Evolutionary conservation across 2,113 vertebrate genomes (phyloP), one percentile per base, ranked within the genome.

Genomic region (Desmodus rotundus): DNA sequence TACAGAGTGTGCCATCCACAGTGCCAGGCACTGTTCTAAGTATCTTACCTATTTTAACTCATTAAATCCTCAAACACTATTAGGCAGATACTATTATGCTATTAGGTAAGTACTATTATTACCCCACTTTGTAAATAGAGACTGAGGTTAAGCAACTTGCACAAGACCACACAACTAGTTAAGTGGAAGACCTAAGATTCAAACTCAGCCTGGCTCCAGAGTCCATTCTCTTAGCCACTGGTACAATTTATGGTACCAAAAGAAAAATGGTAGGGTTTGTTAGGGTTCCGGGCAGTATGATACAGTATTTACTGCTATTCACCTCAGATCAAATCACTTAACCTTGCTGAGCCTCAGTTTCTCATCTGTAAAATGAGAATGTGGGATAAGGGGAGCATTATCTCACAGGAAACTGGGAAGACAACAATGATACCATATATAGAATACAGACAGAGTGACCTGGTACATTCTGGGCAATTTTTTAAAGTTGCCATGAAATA

Each of bases 361-460:
- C 84, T 96, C 74, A 89, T 47, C n/a, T 70, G 2, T 78, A 91
- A 96, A 96, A 87, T 88, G 54, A 15, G 41, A 94, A 91, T 67
- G 26, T 7, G 33, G 33, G 13, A 50, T 78, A 87, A 82, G 9
- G 41, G 12, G 10, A 96, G 7, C 26, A 96, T 47, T 36, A 76
- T n/a, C 41, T 88, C 73, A 67, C 10, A 89, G 81, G 7, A 91
- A 92, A 38, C 52, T 31, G 41, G 65, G 56, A 96, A 50, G 45
- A 92, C 43, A 76, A 41, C 4, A 93, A 90, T 78, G 43, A 80
- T 97, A 95, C 16, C 70, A 81, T n/a, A 89, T 8, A 19, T 80
- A 72, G 94, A 94, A 93, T 16, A 72, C 38, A 95, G 16, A 83
- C 31, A 67, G 24, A 92, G 17, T 54, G 33, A 92, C 43, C 67